A percentile compares a stretch with the other conserved stretches of the same genome.
These are phyloP conservation scores for Geotrupes spiniger DNA, from an alignment of 2,888 invertebrate species.

Conservation along the genomic window DNA sequence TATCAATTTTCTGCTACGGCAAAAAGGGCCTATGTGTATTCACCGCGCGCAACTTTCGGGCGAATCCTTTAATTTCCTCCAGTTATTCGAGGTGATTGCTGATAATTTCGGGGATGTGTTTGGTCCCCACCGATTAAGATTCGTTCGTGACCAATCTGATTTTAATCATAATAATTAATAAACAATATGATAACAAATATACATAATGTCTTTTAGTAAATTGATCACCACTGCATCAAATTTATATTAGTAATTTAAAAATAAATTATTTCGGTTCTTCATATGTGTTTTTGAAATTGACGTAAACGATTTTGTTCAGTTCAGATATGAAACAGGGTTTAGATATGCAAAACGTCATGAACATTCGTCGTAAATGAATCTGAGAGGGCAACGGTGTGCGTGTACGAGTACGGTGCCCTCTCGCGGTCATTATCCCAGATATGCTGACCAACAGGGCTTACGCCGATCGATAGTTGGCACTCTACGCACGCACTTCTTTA, in stretches of 20 bases:
- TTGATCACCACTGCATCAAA: too few species aligned
- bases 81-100: constrained; percentile 17
- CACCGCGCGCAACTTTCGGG: constrained; percentile 4
- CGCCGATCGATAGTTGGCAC: constrained; percentile 18
- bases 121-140: too few species aligned
- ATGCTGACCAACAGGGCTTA: constrained; percentile 32
- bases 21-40: constrained; percentile 4
- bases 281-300: too few species aligned
- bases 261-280: too few species aligned
- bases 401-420: constrained; percentile 22
- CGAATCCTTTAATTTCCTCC: constrained; percentile 18
- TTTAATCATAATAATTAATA: too few species aligned
- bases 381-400: constrained; percentile 14
- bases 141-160: too few species aligned
- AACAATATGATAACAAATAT: too few species aligned
- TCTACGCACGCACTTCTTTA: constrained; percentile 24
- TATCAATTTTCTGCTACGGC: constrained; percentile 19
- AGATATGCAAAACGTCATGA: constrained; percentile 10
- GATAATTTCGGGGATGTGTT: constrained; percentile 11
- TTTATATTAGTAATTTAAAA: too few species aligned
- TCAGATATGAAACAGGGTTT: too few species aligned
- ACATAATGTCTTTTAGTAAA: too few species aligned
- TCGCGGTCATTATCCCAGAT: constrained; percentile 32
- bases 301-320: too few species aligned
- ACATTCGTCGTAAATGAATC: constrained; percentile 18